Evolutionary conservation across 2,888 invertebrate genomes (phyloP), one percentile per base, ranked within the genome.

Genomic region (Agonum fuliginosum): DNA sequence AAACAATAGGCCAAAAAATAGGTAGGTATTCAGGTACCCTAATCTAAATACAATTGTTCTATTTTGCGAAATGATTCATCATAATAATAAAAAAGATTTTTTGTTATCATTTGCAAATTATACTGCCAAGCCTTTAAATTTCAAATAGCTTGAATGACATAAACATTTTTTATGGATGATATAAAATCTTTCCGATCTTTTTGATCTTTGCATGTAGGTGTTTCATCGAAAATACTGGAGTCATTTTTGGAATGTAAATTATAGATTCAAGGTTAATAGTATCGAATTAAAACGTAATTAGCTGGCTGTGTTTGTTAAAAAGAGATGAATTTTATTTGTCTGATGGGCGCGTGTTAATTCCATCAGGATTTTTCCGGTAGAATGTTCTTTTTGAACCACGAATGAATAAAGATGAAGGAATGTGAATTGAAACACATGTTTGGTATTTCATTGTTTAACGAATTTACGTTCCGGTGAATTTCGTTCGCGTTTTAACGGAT

Each of bases 401-500:
- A 30, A 62, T 62, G 58, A 62, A 62, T 62, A 62, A 62, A 30
- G 27, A 62, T 62, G 30, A 30, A 62, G 30, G 27, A 62, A 62
- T 62, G 58, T 30, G 30, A 62, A 27, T 24, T 10, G n/a, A 3
- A 30, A 62, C 58, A 62, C 58, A 62, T 62, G 58, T 62, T 62
- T 54, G 54, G 54, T 24, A 54, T 54, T 54, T 54, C 22, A 54
- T 54, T 54, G 54, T 54, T 54, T 54, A 54, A 54, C 54, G 54
- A 54, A 54, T 54, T 54, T 54, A 20, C 54, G 54, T 54, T 54
- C 12, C 54, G 24, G 12, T 54, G 54, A 54, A 30, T 34, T 62
- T 30, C 30, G 58, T 30, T 27, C 58, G 12, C 58, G 27, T 14
- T 58, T 48, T 24, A 54, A 22, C 54, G 54, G 54, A 54, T 54